Percentiles rank a stretch among this genome's conserved stretches.
Conservation (phyloP, 2,113 vertebrate genomes). For the Archilochus colubris region DNA sequence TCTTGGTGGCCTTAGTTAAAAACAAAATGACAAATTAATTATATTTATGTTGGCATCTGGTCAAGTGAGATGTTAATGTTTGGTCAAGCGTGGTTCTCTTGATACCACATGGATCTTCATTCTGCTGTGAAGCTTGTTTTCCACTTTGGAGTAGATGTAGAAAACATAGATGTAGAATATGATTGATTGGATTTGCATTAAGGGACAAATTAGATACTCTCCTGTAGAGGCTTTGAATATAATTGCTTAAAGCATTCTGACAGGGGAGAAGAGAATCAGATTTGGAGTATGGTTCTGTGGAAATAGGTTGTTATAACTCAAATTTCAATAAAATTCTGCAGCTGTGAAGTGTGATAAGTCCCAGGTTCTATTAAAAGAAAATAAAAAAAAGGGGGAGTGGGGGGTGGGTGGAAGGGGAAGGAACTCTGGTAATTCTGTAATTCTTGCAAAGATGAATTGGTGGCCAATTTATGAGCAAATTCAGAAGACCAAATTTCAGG, state of each 20-base stretch:
- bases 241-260: neutral
- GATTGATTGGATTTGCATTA: neutral
- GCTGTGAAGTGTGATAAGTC: neutral
- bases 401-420: rapidly evolving
- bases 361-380: neutral
- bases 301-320: neutral
- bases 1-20: neutral
- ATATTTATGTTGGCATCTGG: neutral
- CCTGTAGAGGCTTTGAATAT: neutral
- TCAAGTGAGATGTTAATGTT: neutral
- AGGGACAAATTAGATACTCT: neutral
- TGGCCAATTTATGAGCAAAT: neutral
- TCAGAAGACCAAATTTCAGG: neutral
- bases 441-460: neutral
- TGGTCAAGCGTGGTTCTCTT: neutral
- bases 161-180: neutral
- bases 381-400: rapidly evolving
- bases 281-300: neutral
- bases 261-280: neutral
- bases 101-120: neutral
- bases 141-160: neutral
- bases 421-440: neutral
- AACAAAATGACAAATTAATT: neutral
- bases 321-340: neutral
- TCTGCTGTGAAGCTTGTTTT: neutral